phyloP scores from a whole-genome alignment of 2,113 vertebrate species.

The Centropus bengalensis region DNA sequence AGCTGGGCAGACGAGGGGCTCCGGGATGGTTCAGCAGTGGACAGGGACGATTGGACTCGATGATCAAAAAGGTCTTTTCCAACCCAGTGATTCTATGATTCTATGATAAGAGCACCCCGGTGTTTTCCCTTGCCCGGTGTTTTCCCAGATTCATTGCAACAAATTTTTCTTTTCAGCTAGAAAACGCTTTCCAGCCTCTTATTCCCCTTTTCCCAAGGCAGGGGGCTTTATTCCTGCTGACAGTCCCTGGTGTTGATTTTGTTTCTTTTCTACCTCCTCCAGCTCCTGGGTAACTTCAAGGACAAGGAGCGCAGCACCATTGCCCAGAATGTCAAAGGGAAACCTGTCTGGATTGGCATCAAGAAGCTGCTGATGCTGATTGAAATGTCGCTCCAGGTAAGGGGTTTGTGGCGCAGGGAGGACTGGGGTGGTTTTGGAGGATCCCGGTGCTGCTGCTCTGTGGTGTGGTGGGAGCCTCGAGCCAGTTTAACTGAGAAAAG shows the following conservation, averaged over 20 bases:
- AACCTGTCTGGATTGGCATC: constrained; percentile 89
- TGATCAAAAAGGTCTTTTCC: no score
- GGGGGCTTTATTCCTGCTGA: background rate
- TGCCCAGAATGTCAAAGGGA: constrained; percentile 84
- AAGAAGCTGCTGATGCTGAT: constrained; percentile 98
- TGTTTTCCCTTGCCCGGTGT: background rate
- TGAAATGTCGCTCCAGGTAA: constrained; percentile 95
- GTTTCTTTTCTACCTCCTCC: background rate
- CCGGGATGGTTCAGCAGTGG: no score
- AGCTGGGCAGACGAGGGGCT: no score
- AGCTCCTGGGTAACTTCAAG: constrained; percentile 94
- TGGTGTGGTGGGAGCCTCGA: constrained; percentile 64
- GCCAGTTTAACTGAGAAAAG: background rate
- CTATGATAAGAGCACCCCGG: background rate
- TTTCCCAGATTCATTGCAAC: background rate
- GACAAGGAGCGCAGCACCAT: constrained; percentile 88
- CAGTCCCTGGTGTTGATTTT: background rate
- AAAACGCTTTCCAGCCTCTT: background rate
- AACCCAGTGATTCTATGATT: no score
- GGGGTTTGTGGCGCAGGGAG: background rate
- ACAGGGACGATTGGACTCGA: no score
- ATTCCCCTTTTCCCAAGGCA: background rate
- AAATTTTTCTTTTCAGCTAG: background rate
- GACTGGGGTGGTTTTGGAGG: no score
- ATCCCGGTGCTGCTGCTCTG: background rate